A percentile compares a stretch with the other conserved stretches of the same genome.
Conservation (phyloP, 2,888 invertebrate species). For the Xestia ashworthii region DNA sequence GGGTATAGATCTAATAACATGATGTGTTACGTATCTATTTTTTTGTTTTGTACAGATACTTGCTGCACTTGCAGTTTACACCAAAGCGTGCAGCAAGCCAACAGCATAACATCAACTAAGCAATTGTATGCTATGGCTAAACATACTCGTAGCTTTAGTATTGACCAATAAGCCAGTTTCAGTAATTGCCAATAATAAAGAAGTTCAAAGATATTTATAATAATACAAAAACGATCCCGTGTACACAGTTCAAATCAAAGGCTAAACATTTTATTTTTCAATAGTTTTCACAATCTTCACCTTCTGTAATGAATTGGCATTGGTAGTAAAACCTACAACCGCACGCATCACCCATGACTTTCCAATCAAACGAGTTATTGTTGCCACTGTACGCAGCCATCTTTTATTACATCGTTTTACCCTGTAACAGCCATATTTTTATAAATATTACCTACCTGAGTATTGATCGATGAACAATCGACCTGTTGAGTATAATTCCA, state of each 20-base stretch:
- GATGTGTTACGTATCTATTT: no score
- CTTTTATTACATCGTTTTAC: neutral
- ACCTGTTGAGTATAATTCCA: slow-evolving; percentile 44
- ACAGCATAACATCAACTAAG: no score
- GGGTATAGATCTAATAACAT: neutral
- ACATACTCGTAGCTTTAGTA: neutral
- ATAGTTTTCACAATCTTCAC: neutral
- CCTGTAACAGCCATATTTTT: neutral
- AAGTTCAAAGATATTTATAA: neutral
- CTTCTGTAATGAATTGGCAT: neutral
- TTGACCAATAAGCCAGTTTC: neutral
- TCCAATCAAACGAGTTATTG: slow-evolving; percentile 30
- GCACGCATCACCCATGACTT: neutral
- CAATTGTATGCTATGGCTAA: no score
- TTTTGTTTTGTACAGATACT: no score
- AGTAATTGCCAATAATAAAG: neutral
- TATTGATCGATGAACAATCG: slow-evolving; percentile 37
- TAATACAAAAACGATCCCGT: neutral
- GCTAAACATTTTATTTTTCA: neutral
- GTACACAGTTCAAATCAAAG: neutral
- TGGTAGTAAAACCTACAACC: neutral
- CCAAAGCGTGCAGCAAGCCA: no score
- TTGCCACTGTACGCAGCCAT: neutral
- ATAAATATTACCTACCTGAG: slow-evolving; percentile 1
- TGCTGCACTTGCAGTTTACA: no score